Conservation (phyloP, 2,797 vertebrate genomes). For the Neosilurus mollespiculum region DNA sequence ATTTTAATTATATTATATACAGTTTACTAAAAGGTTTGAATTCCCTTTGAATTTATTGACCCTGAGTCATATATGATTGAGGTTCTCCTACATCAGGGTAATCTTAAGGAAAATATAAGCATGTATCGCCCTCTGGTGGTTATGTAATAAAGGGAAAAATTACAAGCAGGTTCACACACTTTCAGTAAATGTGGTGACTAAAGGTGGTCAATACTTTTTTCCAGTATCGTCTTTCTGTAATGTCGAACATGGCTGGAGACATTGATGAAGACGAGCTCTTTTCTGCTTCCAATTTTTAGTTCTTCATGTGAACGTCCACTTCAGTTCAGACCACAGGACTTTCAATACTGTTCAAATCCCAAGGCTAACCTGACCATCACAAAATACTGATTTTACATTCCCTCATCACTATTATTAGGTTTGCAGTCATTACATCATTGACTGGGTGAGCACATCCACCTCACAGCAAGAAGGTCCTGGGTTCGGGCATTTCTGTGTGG, state of each 20-base stretch:
- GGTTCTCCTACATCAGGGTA: neutral
- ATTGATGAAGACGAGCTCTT: neutral
- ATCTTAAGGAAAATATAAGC: neutral
- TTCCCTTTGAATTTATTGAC: constrained; percentile 3
- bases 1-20: constrained; percentile 25
- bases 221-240: neutral
- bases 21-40: constrained; percentile 14
- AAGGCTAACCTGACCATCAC: neutral
- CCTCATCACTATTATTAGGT: neutral
- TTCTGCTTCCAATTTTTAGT: neutral
- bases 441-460: too few species aligned
- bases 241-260: neutral
- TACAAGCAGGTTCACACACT: neutral
- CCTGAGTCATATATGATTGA: constrained; percentile 2
- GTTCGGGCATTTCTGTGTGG: too few species aligned
- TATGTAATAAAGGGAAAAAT: neutral
- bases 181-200: too few species aligned
- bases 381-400: neutral
- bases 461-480: too few species aligned
- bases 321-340: neutral
- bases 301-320: neutral
- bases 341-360: neutral
- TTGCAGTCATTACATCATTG: neutral
- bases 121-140: constrained; percentile 32
- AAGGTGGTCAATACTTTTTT: too few species aligned